Percentiles rank a stretch among this genome's conserved stretches.
These are phyloP conservation scores for Saccostrea echinata DNA, from an alignment of 1,140 invertebrate genomes.

Conservation along the genomic window DNA sequence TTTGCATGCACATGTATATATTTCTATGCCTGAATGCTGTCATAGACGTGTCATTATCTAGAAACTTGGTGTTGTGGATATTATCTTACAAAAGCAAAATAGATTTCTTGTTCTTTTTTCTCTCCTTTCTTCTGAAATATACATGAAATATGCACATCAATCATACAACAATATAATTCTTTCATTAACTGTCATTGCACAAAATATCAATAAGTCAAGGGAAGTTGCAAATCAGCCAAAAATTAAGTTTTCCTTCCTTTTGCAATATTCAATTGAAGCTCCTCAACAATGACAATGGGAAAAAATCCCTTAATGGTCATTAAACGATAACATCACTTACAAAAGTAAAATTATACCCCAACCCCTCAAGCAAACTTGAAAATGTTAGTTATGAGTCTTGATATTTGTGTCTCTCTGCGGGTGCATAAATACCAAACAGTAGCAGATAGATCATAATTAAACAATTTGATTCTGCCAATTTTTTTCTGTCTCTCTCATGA, in stretches of 20 bases:
- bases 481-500: neutral
- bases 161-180: slow-evolving; percentile 5
- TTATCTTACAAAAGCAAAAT: slow-evolving; percentile 22
- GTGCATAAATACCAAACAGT: neutral
- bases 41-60: slow-evolving; percentile 12
- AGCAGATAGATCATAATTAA: neutral
- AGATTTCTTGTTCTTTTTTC: slow-evolving; percentile 25
- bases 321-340: neutral
- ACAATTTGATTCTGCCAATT: neutral
- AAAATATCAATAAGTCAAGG: slow-evolving; percentile 11
- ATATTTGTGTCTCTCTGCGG: neutral
- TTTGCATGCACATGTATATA: slow-evolving; percentile 29
- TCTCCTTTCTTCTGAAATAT: neutral
- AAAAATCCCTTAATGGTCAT: slow-evolving; percentile 2
- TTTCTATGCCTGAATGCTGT: slow-evolving; percentile 8
- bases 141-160: slow-evolving; percentile 29
- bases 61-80: slow-evolving; percentile 1
- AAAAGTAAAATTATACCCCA: neutral
- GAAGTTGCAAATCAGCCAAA: slow-evolving; percentile 5
- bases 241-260: neutral
- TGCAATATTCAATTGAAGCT: slow-evolving; percentile 6
- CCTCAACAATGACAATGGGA: neutral
- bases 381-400: neutral
- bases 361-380: neutral
- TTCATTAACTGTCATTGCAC: neutral